These are phyloP conservation scores for Podocnemis expansa DNA, from an alignment of 2,113 vertebrate genomes.

Conservation along the genomic window DNA sequence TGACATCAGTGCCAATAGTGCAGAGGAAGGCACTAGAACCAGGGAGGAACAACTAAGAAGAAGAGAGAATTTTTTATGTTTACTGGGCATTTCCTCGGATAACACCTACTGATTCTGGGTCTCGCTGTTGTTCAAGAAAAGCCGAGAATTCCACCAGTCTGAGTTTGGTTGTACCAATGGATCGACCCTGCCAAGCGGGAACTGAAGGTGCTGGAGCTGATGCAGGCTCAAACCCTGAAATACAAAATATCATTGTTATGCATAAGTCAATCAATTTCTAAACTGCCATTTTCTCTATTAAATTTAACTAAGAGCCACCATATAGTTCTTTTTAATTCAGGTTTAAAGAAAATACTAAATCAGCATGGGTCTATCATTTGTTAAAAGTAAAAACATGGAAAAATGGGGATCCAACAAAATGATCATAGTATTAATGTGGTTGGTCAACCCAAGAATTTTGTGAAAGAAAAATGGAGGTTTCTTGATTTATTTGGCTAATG, in stretches of 20 bases:
- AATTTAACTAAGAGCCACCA: constrained; percentile 1
- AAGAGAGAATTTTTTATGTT: background rate
- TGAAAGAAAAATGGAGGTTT: background rate
- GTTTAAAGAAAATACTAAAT: background rate
- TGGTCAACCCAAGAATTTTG: background rate
- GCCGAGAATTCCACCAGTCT: constrained; percentile 97
- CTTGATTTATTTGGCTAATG: constrained; percentile 9
- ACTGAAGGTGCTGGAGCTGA: constrained; percentile 90
- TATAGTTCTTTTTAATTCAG: background rate
- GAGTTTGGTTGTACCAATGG: constrained; percentile 97
- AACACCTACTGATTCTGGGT: constrained; percentile 91
- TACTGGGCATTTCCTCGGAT: background rate
- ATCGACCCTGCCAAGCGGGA: constrained; percentile 97
- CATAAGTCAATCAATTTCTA: background rate
- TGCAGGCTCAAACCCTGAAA: constrained; percentile 91
- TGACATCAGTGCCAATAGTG: background rate
- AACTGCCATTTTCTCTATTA: background rate
- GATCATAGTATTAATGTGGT: background rate
- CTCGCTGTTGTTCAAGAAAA: constrained; percentile 96
- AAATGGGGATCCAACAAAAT: background rate
- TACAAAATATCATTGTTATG: constrained; percentile 1
- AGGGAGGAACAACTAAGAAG: background rate
- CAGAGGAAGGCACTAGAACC: background rate
- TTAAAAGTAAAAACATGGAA: background rate
- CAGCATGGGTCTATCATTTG: background rate